Conservation (phyloP, 2,113 vertebrate species). For the Phylloscopus trochiloides region DNA sequence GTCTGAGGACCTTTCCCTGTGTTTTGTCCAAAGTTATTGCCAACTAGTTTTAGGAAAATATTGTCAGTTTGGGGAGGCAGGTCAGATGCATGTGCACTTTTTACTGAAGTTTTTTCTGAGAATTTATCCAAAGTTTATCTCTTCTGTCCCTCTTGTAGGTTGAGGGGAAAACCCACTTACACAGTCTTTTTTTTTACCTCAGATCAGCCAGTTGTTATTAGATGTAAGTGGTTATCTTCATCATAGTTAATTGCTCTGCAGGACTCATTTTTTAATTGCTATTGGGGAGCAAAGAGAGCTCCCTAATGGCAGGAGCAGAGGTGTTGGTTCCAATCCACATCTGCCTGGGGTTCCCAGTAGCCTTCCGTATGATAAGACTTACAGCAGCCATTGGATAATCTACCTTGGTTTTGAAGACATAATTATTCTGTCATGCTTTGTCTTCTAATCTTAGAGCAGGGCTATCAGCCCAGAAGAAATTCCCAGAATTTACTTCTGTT, state of each 20-base stretch:
- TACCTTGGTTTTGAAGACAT: not conserved
- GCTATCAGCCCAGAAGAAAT: not conserved
- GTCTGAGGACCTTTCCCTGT: not conserved
- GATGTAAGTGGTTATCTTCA: not conserved
- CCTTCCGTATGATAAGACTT: not conserved
- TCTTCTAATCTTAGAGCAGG: not conserved
- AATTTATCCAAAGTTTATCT: not conserved
- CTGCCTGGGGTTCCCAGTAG: not conserved
- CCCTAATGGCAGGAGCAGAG: not conserved
- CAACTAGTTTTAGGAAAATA: not conserved
- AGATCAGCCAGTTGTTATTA: not conserved
- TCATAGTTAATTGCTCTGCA: not conserved
- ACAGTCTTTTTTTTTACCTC: not conserved
- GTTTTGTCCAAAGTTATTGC: accelerated
- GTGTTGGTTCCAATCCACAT: not conserved
- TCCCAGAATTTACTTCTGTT: not conserved
- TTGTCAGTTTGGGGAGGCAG: not conserved
- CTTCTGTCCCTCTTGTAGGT: not conserved
- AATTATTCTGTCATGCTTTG: not conserved
- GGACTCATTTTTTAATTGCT: not conserved
- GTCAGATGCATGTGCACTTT: not conserved
- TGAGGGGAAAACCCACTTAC: not conserved
- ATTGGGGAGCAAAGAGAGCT: not conserved
- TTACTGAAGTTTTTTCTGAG: not conserved
- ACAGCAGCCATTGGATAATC: not conserved